Percentiles rank a stretch among this genome's conserved stretches.
Evolutionary conservation across 2,888 invertebrate genomes (phyloP).

Genomic region (Agrenia bidenticulata): DNA sequence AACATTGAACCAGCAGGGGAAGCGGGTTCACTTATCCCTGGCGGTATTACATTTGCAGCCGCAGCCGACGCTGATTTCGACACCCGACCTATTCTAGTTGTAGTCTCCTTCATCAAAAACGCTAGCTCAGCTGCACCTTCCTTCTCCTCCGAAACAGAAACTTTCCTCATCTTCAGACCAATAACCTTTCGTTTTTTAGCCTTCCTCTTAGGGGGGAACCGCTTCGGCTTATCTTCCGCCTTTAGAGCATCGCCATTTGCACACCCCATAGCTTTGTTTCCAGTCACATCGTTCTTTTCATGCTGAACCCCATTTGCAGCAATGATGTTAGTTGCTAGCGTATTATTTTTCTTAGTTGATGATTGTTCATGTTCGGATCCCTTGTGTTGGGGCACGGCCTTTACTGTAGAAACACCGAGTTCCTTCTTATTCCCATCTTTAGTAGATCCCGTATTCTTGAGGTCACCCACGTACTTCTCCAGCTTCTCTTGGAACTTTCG

Average conservation of each 20-base stretch:
- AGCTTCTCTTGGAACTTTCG: conserved; percentile 39
- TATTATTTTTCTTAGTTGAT: conserved; percentile 7
- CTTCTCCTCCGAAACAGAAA: conserved; percentile 23
- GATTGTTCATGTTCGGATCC: conserved; percentile 6
- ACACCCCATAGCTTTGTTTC: neutral
- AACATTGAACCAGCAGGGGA: neutral
- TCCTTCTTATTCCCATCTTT: neutral
- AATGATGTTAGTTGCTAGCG: neutral
- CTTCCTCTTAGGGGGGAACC: neutral
- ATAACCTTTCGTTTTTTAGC: conserved; percentile 28
- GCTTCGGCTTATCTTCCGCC: conserved; percentile 14
- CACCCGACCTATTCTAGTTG: conserved; percentile 45
- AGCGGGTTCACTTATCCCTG: neutral
- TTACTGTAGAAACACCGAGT: too few species aligned
- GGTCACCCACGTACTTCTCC: conserved; percentile 32
- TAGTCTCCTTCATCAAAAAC: conserved; percentile 41
- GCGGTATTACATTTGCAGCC: neutral
- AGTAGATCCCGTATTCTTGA: conserved; percentile 8
- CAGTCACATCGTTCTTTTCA: neutral
- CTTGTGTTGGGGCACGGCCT: neutral
- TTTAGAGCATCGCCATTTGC: neutral
- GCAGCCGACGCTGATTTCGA: conserved; percentile 30
- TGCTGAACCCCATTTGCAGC: too few species aligned
- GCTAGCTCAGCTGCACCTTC: conserved; percentile 39
- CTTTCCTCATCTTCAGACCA: conserved; percentile 12